Evolutionary conservation across 2,797 vertebrate species (phyloP).

Genomic region (Pseudopleuronectes americanus): DNA sequence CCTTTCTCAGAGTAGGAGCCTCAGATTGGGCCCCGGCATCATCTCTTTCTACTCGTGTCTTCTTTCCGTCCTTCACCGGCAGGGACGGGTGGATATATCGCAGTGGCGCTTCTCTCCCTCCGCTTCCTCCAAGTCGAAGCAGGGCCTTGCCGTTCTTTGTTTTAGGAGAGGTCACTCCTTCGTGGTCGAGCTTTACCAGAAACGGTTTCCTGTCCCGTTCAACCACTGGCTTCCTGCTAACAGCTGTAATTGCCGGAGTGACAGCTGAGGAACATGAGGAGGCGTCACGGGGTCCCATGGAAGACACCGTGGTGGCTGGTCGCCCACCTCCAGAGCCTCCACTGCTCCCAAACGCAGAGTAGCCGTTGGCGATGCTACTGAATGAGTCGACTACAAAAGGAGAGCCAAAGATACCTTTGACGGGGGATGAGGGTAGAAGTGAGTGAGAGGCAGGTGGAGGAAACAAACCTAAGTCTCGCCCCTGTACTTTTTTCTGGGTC

Average conservation of each 20-base stretch:
- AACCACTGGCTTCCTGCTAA: slow-evolving; percentile 58
- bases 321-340: slow-evolving; percentile 59
- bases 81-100: slow-evolving; percentile 85
- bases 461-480: slow-evolving; percentile 88
- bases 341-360: slow-evolving; percentile 85
- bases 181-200: slow-evolving; percentile 96
- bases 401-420: slow-evolving; percentile 92
- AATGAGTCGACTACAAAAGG: slow-evolving; percentile 95
- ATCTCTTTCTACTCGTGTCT: slow-evolving; percentile 64
- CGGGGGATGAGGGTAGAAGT: slow-evolving; percentile 64
- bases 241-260: slow-evolving; percentile 41
- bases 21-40: slow-evolving; percentile 52
- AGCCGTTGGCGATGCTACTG: slow-evolving; percentile 95
- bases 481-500: slow-evolving; percentile 79
- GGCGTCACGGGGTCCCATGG: slow-evolving; percentile 58
- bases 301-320: slow-evolving; percentile 39
- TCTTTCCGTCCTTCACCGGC: slow-evolving; percentile 87
- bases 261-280: slow-evolving; percentile 57
- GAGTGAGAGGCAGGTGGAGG: slow-evolving; percentile 78
- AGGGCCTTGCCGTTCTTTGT: slow-evolving; percentile 94
- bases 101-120: slow-evolving; percentile 76
- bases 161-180: slow-evolving; percentile 98
- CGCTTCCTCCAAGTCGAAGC: slow-evolving; percentile 82
- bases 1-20: slow-evolving; percentile 77
- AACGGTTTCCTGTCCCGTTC: slow-evolving; percentile 88